These are phyloP conservation scores for Manduca sexta DNA, from an alignment of 1,140 invertebrate species.

Conservation along the genomic window DNA sequence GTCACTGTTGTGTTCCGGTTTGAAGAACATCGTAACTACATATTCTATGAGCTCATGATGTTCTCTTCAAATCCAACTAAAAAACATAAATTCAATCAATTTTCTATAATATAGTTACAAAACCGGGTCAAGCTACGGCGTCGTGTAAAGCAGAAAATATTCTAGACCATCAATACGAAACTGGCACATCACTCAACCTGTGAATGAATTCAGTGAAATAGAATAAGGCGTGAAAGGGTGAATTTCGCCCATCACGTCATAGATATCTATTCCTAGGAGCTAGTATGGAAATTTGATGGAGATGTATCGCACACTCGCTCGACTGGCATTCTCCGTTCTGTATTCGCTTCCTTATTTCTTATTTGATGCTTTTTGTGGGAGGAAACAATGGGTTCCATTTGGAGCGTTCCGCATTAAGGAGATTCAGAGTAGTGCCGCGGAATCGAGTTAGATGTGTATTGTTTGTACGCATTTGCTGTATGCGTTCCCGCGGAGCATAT, in stretches of 20 bases:
- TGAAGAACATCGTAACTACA: too few relatives aligned
- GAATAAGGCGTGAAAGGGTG: constrained; percentile 9
- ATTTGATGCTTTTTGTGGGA: constrained; percentile 47
- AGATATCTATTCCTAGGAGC: constrained; percentile 11
- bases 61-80: too few relatives aligned
- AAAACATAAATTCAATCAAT: too few relatives aligned
- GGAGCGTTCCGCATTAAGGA: constrained; percentile 39
- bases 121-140: too few relatives aligned
- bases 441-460: constrained; percentile 23
- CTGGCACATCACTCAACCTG: too few relatives aligned
- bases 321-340: constrained; percentile 34
- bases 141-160: too few relatives aligned
- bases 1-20: too few relatives aligned
- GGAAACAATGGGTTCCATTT: constrained; percentile 54
- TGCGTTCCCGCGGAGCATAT: neutral
- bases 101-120: too few relatives aligned
- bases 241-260: constrained; percentile 31
- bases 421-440: constrained; percentile 27
- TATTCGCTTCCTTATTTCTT: constrained; percentile 29
- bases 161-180: too few relatives aligned
- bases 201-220: neutral
- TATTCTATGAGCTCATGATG: too few relatives aligned
- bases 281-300: constrained; percentile 56
- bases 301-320: constrained; percentile 49
- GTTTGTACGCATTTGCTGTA: constrained; percentile 1